Percentiles rank a stretch among this genome's conserved stretches.
phyloP scores from a whole-genome alignment of 2,888 invertebrate genomes.

The Ypsolopha sequella region DNA sequence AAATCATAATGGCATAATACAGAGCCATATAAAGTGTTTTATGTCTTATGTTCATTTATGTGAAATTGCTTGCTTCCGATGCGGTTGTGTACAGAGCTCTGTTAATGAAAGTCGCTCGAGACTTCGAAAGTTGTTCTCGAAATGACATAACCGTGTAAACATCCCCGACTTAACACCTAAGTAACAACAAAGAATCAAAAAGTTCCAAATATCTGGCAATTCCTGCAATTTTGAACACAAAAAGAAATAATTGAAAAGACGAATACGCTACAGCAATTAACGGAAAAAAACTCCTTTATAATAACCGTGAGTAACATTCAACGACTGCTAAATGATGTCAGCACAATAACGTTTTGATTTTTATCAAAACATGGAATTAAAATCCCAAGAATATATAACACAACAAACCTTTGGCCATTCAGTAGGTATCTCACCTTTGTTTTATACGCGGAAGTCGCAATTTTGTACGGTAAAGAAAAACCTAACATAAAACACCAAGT shows the following conservation, averaged over 20 bases:
- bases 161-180: background rate
- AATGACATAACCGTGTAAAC: conserved; percentile 8
- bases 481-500: background rate
- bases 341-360: conserved; percentile 7
- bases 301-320: conserved; percentile 9
- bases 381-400: conserved; percentile 3
- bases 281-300: conserved; percentile 3
- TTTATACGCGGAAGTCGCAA: background rate
- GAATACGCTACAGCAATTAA: conserved; percentile 11
- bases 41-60: too few species aligned
- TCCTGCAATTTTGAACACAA: too few species aligned
- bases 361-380: conserved; percentile 4
- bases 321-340: conserved; percentile 8
- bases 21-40: too few species aligned
- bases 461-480: background rate
- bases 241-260: conserved; percentile 7
- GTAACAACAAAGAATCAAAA: too few species aligned
- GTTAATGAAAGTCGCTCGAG: conserved; percentile 13
- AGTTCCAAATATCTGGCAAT: too few species aligned
- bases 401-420: background rate
- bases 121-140: conserved; percentile 20
- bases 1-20: too few species aligned
- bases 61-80: conserved; percentile 1
- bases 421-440: background rate
- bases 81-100: background rate